Evolutionary conservation across 2,113 vertebrate genomes (phyloP).

Genomic region (Marmota flaviventris): DNA sequence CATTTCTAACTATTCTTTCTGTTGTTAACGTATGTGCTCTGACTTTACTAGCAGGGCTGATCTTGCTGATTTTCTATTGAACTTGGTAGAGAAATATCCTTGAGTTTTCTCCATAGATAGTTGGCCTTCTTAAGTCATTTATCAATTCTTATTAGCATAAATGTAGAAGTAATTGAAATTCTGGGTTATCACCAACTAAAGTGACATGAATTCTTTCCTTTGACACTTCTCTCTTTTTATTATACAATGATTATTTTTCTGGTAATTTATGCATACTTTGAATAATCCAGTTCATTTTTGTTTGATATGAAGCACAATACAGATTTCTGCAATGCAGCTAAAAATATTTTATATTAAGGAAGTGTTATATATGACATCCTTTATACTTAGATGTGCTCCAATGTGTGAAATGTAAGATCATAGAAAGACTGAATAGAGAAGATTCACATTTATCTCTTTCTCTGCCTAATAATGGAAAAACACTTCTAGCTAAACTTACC

Average conservation of each 20-base stretch:
- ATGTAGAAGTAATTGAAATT: slow-evolving; percentile 73
- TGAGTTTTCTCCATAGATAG: slow-evolving; percentile 39
- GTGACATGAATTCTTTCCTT: slow-evolving; percentile 64
- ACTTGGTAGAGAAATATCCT: background rate
- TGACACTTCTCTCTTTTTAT: slow-evolving; percentile 60
- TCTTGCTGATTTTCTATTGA: slow-evolving; percentile 63
- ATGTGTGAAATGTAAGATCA: background rate
- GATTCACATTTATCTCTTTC: background rate
- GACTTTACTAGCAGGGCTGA: slow-evolving; percentile 47
- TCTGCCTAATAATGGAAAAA: background rate
- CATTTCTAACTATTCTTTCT: background rate
- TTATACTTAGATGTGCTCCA: slow-evolving; percentile 1
- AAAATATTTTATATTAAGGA: slow-evolving; percentile 49
- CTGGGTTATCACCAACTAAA: slow-evolving; percentile 53
- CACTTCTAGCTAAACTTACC: background rate
- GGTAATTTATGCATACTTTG: slow-evolving; percentile 28
- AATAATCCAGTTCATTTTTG: slow-evolving; percentile 58
- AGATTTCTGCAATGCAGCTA: slow-evolving; percentile 6
- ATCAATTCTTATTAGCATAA: slow-evolving; percentile 72
- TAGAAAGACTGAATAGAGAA: background rate
- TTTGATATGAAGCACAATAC: slow-evolving; percentile 23
- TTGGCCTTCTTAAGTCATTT: slow-evolving; percentile 55
- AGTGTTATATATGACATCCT: background rate
- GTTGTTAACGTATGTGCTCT: slow-evolving; percentile 49
- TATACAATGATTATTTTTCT: slow-evolving; percentile 67